Conservation (phyloP, 2,113 vertebrate genomes). For the Melanostigma gelatinosum region DNA sequence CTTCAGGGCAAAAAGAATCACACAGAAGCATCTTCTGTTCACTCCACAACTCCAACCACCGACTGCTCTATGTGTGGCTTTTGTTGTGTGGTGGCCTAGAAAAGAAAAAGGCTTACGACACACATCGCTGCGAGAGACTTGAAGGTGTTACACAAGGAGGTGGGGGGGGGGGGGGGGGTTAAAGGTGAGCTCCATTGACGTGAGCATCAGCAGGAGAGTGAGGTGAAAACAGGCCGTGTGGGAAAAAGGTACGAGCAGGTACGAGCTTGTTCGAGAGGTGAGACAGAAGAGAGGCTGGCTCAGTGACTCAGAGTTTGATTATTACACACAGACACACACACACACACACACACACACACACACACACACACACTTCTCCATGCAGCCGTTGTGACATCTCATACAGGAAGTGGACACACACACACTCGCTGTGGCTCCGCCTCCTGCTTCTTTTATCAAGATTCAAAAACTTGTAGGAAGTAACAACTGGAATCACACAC, state of each 20-base stretch:
- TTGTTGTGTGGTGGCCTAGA: constrained; percentile 20
- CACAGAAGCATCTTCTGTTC: constrained; percentile 4
- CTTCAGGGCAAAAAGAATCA: not conserved
- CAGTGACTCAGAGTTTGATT: constrained; percentile 41
- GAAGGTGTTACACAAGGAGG: not conserved
- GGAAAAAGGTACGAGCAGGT: constrained; percentile 32
- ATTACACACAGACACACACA: constrained; percentile 28
- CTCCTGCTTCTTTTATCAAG: constrained; percentile 54
- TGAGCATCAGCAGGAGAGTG: not conserved
- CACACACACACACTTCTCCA: constrained; percentile 18
- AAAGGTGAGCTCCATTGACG: constrained; percentile 13
- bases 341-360: constrained; percentile 2
- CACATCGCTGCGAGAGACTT: not conserved
- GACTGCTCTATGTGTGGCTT: not conserved
- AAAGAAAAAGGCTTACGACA: not conserved
- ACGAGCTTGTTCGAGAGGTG: constrained; percentile 11
- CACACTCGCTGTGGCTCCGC: constrained; percentile 26
- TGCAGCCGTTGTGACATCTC: constrained; percentile 48
- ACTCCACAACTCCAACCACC: constrained; percentile 9
- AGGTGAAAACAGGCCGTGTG: not conserved
- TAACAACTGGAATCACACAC: constrained; percentile 1
- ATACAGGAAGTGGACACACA: constrained; percentile 67
- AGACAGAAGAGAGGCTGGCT: not conserved
- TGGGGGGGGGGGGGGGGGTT: not conserved
- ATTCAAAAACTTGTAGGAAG: constrained; percentile 49